Percentiles rank a stretch among this genome's conserved stretches.
phyloP scores from a whole-genome alignment of 2,888 invertebrate genomes.

The Pegoplata infirma region DNA sequence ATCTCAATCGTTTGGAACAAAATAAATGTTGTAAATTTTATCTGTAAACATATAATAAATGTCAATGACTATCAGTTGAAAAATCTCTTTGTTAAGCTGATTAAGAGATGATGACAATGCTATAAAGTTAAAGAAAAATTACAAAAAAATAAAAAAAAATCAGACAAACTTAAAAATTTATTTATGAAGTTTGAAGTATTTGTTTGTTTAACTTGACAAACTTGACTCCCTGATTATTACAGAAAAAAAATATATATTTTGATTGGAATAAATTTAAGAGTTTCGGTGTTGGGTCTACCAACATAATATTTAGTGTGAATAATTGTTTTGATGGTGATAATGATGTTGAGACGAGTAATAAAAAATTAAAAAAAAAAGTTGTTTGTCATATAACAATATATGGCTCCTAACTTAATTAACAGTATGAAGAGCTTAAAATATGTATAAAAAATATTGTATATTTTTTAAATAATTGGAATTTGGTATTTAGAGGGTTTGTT shows the following conservation, averaged over 20 bases:
- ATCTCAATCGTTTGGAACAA: neutral
- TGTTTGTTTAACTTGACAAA: neutral
- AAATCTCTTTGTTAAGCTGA: slow-evolving; percentile 21
- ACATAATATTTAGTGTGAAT: slow-evolving; percentile 43
- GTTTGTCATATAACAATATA: slow-evolving; percentile 5
- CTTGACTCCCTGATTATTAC: neutral
- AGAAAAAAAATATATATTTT: neutral
- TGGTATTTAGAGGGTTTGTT: neutral
- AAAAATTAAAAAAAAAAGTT: slow-evolving; percentile 11
- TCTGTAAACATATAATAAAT: slow-evolving; percentile 5
- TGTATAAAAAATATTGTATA: neutral
- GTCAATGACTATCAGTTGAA: slow-evolving; percentile 9
- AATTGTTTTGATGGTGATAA: slow-evolving; percentile 22
- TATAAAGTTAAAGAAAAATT: neutral
- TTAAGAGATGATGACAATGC: slow-evolving; percentile 25
- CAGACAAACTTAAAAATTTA: no score
- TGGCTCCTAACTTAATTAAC: slow-evolving; percentile 16
- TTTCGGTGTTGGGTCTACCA: neutral
- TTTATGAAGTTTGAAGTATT: slow-evolving; percentile 18
- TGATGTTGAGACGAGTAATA: slow-evolving; percentile 5
- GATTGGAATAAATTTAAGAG: neutral
- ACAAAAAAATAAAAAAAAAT: neutral
- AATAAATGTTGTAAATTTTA: neutral
- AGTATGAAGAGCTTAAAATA: neutral
- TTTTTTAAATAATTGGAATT: neutral